Evolutionary conservation across 2,888 invertebrate genomes (phyloP).

Genomic region (Kuschelorhynchus macadamiae): DNA sequence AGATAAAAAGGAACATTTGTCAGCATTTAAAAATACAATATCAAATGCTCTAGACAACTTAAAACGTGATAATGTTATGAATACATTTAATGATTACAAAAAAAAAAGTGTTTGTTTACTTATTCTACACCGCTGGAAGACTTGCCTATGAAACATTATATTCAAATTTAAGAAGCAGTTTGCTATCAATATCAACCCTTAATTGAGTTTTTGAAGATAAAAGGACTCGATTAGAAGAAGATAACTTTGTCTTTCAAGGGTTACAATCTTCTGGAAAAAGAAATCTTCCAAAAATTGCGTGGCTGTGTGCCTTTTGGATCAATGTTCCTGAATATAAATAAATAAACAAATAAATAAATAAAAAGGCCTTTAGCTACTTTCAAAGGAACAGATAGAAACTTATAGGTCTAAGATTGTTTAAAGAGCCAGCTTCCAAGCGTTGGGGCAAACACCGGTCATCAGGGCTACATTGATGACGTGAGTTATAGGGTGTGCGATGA

Average conservation of each 20-base stretch:
- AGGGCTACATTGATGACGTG: too few species aligned
- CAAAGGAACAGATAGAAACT: too few species aligned
- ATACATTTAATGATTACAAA: constrained; percentile 16
- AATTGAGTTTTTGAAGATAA: not conserved
- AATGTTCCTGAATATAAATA: too few species aligned
- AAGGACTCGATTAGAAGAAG: not conserved
- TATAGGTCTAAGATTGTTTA: too few species aligned
- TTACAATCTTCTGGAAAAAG: constrained; percentile 5
- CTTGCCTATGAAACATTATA: constrained; percentile 26
- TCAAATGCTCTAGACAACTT: not conserved
- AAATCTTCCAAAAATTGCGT: too few species aligned
- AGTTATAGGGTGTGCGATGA: too few species aligned
- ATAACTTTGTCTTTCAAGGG: constrained; percentile 12
- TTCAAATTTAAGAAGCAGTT: constrained; percentile 11
- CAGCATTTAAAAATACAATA: not conserved
- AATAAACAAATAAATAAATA: too few species aligned
- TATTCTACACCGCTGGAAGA: constrained; percentile 16
- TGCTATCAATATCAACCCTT: constrained; percentile 5
- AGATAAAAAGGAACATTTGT: not conserved
- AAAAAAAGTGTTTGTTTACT: constrained; percentile 13
- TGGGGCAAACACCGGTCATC: too few species aligned
- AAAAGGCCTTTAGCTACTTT: too few species aligned
- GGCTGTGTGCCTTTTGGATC: too few species aligned
- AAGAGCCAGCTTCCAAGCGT: too few species aligned
- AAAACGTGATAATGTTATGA: not conserved